These are phyloP conservation scores for Phrynocephalus guinanensis DNA, from an alignment of 2,797 vertebrate genomes.

Conservation along the genomic window DNA sequence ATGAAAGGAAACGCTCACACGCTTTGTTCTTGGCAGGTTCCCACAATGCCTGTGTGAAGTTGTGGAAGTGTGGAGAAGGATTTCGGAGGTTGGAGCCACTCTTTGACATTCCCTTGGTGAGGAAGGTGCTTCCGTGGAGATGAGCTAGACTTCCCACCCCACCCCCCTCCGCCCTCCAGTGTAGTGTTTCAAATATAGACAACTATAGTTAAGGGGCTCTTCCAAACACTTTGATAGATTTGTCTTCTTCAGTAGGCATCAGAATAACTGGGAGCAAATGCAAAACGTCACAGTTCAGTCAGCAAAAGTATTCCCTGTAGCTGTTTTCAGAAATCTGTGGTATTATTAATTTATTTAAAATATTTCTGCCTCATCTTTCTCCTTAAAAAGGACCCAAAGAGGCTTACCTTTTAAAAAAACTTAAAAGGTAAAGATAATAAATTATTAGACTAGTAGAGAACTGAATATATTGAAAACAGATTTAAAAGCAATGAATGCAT, in stretches of 20 bases:
- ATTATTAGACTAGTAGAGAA: too few relatives aligned
- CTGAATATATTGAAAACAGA: background rate
- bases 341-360: background rate
- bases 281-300: too few relatives aligned
- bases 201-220: background rate
- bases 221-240: too few relatives aligned
- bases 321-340: background rate
- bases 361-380: too few relatives aligned
- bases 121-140: slow-evolving; percentile 42
- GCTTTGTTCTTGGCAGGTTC: slow-evolving; percentile 82
- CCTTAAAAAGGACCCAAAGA: too few relatives aligned
- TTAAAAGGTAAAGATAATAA: too few relatives aligned
- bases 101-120: slow-evolving; percentile 89
- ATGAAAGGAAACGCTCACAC: background rate
- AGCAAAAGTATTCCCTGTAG: too few relatives aligned
- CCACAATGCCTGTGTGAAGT: slow-evolving; percentile 84
- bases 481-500: too few relatives aligned
- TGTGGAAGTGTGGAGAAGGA: slow-evolving; percentile 90
- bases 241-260: too few relatives aligned
- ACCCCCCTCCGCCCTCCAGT: background rate
- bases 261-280: too few relatives aligned
- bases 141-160: background rate
- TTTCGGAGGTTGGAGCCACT: slow-evolving; percentile 86
- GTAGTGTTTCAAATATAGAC: background rate
- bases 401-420: too few relatives aligned